phyloP scores from a whole-genome alignment of 2,797 vertebrate species.

The Labeo calbasu region DNA sequence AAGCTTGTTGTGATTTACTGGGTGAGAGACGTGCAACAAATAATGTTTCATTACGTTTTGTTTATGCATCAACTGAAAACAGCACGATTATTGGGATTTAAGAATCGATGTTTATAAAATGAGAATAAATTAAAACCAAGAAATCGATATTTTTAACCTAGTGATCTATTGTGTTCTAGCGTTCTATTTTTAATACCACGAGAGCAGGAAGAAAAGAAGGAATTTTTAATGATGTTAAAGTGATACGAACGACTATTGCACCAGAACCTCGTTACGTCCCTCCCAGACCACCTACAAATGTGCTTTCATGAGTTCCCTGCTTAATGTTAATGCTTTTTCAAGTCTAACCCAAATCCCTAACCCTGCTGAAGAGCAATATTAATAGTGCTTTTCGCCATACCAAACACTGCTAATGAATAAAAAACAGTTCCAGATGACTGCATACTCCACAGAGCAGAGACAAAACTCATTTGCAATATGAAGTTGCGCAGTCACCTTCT shows the following conservation, averaged over 20 bases:
- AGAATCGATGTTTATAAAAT: too few species aligned
- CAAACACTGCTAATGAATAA: slow-evolving; percentile 16
- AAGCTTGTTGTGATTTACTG: too few species aligned
- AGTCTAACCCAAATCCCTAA: neutral
- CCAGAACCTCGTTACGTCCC: neutral
- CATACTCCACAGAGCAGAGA: slow-evolving; percentile 13
- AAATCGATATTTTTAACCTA: too few species aligned
- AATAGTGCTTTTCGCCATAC: neutral
- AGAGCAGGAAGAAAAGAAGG: neutral
- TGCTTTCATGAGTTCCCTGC: neutral
- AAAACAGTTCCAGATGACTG: slow-evolving; percentile 22
- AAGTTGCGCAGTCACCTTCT: neutral
- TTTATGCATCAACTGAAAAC: too few species aligned
- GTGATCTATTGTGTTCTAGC: too few species aligned
- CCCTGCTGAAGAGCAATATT: slow-evolving; percentile 1
- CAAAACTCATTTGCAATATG: slow-evolving; percentile 17
- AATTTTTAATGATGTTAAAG: neutral
- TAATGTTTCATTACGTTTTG: too few species aligned
- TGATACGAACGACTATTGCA: neutral
- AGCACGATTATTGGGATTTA: too few species aligned
- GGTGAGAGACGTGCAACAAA: too few species aligned
- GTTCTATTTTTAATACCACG: too few species aligned
- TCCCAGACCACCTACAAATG: neutral
- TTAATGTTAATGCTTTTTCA: neutral
- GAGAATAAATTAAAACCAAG: too few species aligned